A percentile compares a stretch with the other conserved stretches of the same genome.
Evolutionary conservation across 2,888 invertebrate genomes (phyloP).

Genomic region (Hirtodrosophila trivittata): DNA sequence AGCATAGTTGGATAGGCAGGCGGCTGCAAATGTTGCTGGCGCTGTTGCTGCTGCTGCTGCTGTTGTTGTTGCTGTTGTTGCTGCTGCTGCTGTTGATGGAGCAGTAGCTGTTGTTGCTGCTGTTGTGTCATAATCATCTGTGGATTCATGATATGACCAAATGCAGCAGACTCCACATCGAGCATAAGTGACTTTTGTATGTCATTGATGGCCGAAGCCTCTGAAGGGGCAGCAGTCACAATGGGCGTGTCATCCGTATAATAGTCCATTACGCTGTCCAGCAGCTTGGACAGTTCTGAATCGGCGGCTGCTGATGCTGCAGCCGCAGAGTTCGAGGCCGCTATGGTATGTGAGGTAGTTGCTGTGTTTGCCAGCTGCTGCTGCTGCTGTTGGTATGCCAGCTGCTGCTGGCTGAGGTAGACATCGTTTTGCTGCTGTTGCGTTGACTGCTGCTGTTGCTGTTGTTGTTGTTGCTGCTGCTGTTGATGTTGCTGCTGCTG

Average conservation of each 20-base stretch:
- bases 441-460: slow-evolving; percentile 72
- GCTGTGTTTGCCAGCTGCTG: slow-evolving; percentile 76
- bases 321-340: slow-evolving; percentile 70
- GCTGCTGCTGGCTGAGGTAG: slow-evolving; percentile 83
- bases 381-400: slow-evolving; percentile 61
- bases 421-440: slow-evolving; percentile 81
- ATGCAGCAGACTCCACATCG: slow-evolving; percentile 88
- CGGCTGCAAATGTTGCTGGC: slow-evolving; percentile 71
- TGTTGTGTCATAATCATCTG: slow-evolving; percentile 63
- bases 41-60: slow-evolving; percentile 64
- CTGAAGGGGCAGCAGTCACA: slow-evolving; percentile 71
- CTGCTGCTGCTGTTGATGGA: slow-evolving; percentile 43
- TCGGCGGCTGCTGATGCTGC: slow-evolving; percentile 84
- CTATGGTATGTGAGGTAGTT: slow-evolving; percentile 82
- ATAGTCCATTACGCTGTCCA: slow-evolving; percentile 93
- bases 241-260: slow-evolving; percentile 86
- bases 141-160: slow-evolving; percentile 57
- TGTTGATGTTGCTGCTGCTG: slow-evolving; percentile 66
- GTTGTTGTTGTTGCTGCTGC: slow-evolving; percentile 66
- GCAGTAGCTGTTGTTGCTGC: slow-evolving; percentile 58
- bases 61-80: slow-evolving; percentile 57
- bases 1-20: slow-evolving; percentile 80
- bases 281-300: slow-evolving; percentile 90
- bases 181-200: slow-evolving; percentile 96
- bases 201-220: slow-evolving; percentile 89